phyloP scores from a whole-genome alignment of 2,888 invertebrate species.

The Zhuqinia jingwanae region DNA sequence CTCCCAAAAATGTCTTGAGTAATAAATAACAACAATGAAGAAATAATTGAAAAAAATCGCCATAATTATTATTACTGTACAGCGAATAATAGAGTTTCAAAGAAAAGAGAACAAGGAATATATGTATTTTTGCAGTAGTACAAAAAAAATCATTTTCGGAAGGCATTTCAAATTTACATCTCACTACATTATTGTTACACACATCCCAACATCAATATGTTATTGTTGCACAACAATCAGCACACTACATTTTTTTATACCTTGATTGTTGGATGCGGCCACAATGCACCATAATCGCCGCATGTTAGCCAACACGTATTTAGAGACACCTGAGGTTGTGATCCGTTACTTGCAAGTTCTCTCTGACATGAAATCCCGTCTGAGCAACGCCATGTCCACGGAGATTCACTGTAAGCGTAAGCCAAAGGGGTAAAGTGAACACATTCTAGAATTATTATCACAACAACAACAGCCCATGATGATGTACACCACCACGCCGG shows the following conservation, averaged over 20 bases:
- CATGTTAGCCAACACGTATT: conserved; percentile 81
- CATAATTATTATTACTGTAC: neutral
- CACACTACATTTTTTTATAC: conserved; percentile 57
- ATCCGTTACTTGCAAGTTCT: conserved; percentile 61
- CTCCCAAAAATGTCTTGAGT: conserved; percentile 72
- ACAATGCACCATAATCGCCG: conserved; percentile 84
- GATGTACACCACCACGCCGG: conserved; percentile 11
- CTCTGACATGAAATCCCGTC: conserved; percentile 76
- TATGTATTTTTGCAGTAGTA: neutral
- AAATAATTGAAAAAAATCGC: neutral
- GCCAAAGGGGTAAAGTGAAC: conserved; percentile 51
- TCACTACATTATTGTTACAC: no score
- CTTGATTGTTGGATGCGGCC: conserved; percentile 85
- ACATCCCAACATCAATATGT: neutral
- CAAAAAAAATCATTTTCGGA: neutral
- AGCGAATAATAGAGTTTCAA: neutral
- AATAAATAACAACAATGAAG: conserved; percentile 7
- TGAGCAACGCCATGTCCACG: conserved; percentile 79
- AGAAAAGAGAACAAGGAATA: neutral
- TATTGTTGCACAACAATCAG: neutral
- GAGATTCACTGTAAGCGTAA: conserved; percentile 76
- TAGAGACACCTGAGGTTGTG: conserved; percentile 80
- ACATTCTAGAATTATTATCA: conserved; percentile 7
- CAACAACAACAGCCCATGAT: neutral
- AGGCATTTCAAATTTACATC: neutral